Evolutionary conservation across 2,113 vertebrate genomes (phyloP).

Genomic region (Calyptomena viridis): DNA sequence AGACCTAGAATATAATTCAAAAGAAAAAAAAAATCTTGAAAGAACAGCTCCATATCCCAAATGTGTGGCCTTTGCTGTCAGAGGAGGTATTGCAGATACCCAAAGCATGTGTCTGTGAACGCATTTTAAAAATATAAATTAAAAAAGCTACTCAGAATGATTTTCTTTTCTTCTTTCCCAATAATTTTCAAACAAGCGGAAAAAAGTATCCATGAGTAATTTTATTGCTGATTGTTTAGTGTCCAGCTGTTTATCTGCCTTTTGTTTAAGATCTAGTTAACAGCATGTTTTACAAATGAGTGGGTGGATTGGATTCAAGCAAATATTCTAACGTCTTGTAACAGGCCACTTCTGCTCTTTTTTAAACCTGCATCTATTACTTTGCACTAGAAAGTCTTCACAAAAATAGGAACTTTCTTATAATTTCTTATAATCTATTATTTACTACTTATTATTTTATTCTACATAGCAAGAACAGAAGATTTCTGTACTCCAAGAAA

Average conservation of each 20-base stretch:
- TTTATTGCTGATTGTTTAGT: not conserved
- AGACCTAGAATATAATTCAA: not conserved
- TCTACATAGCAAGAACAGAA: not conserved
- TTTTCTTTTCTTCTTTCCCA: not conserved
- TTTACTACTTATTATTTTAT: not conserved
- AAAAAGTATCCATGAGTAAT: not conserved
- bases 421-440: not conserved
- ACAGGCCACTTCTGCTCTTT: not conserved
- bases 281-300: not conserved
- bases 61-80: not conserved
- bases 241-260: constrained; percentile 34
- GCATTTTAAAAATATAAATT: not conserved
- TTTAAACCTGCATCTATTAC: not conserved
- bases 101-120: not conserved
- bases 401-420: not conserved
- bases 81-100: not conserved
- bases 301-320: not conserved
- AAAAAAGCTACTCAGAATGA: not conserved
- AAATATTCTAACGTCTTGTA: not conserved
- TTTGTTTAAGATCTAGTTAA: constrained; percentile 20
- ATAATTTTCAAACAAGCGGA: not conserved
- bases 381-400: not conserved
- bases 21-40: not conserved
- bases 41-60: not conserved
- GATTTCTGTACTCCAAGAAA: not conserved